Percentiles rank a stretch among this genome's conserved stretches.
These are phyloP conservation scores for Hylaeus anthracinus DNA, from an alignment of 1,140 invertebrate species.

Conservation along the genomic window DNA sequence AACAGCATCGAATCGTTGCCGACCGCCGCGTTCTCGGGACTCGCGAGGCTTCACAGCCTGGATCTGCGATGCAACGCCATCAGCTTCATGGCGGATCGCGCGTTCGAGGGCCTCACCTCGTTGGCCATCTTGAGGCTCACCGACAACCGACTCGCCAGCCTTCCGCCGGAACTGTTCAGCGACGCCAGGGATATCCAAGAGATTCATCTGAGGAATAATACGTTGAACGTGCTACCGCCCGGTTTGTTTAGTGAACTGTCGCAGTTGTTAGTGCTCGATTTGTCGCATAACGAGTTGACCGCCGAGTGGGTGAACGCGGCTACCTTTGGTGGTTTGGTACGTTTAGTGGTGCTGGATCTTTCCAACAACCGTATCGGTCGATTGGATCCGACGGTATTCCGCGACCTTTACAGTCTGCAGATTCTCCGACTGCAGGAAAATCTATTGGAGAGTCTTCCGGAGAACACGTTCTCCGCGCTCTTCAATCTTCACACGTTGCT, in stretches of 20 bases:
- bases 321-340: conserved; percentile 91
- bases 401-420: conserved; percentile 90
- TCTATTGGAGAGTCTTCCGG: conserved; percentile 89
- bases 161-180: conserved; percentile 91
- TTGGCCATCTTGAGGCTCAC: conserved; percentile 90
- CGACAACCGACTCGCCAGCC: conserved; percentile 89
- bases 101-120: conserved; percentile 89
- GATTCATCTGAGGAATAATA: conserved; percentile 92
- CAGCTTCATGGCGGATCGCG: conserved; percentile 89
- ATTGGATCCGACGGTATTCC: conserved; percentile 89
- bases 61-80: conserved; percentile 86
- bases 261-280: conserved; percentile 90
- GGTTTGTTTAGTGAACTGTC: conserved; percentile 91
- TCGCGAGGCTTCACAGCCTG: conserved; percentile 83
- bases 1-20: conserved; percentile 92
- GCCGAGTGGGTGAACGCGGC: conserved; percentile 93
- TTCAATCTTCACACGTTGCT: conserved; percentile 92
- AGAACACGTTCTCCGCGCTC: conserved; percentile 90
- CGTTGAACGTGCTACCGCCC: conserved; percentile 91
- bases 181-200: conserved; percentile 90
- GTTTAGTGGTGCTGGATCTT: conserved; percentile 90
- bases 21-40: conserved; percentile 88
- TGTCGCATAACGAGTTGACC: conserved; percentile 92
- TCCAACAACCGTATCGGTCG: conserved; percentile 90
- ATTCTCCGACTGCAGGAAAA: conserved; percentile 92